Conservation (phyloP, 2,888 invertebrate species). For the Cosmia pyralina region DNA sequence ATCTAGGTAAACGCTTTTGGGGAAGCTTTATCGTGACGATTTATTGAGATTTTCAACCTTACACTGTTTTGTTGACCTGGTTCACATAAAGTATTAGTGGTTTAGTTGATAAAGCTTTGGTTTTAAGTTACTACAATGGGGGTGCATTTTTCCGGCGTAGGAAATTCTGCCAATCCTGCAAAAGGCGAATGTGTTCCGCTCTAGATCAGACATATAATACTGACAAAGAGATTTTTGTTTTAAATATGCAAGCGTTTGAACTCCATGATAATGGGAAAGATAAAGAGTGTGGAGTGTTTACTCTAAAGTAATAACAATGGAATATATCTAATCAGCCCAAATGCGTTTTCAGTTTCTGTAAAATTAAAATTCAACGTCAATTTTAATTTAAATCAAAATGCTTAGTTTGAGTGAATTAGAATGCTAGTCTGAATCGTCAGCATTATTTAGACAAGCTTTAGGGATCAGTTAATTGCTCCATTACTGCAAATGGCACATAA, state of each 20-base stretch:
- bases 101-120: slow-evolving; percentile 21
- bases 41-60: slow-evolving; percentile 39
- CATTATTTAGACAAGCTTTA: slow-evolving; percentile 23
- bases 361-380: not conserved
- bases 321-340: not conserved
- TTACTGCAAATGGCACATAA: slow-evolving; percentile 39
- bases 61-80: slow-evolving; percentile 49
- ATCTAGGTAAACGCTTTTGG: slow-evolving; percentile 38
- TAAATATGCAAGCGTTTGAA: slow-evolving; percentile 2
- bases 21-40: slow-evolving; percentile 37
- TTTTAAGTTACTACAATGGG: slow-evolving; percentile 33
- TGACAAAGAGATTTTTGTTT: not conserved
- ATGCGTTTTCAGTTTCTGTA: not conserved
- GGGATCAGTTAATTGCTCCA: slow-evolving; percentile 28
- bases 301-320: too few relatives aligned
- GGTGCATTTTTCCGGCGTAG: not conserved
- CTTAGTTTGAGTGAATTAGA: not conserved
- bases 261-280: not conserved
- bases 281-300: not conserved
- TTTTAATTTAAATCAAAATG: not conserved
- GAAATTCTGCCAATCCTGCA: not conserved
- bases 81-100: slow-evolving; percentile 18
- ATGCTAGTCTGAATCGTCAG: not conserved
- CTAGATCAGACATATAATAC: not conserved
- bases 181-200: not conserved